Base-by-base conservation (phyloP, 2,797 vertebrate species). In the Phyllotis vaccarum region DNA sequence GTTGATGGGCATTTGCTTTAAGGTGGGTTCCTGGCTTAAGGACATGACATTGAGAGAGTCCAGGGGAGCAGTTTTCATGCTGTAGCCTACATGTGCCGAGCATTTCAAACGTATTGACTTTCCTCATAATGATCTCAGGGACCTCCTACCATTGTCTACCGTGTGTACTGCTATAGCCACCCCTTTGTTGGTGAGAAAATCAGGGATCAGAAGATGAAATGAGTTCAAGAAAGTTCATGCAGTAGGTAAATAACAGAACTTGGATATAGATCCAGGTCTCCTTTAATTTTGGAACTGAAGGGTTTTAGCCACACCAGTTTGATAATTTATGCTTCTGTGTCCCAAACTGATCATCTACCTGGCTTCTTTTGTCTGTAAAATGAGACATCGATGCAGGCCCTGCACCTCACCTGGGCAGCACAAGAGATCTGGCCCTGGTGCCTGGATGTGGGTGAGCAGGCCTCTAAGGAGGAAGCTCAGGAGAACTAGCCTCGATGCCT, bases 251-350 rank as follows among this genome's bases (percentile, higher is more conserved):
- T 22, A 56, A 60, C 12, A 76, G 72, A 94, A 29, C n/a, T 40
- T 31, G 27, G 22, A 75, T 82, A 62, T 19, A 76, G 60, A 92
- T 37, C 21, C 6, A 62, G 31, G n/a, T 60, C 66, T 40, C 78
- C 74, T 62, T 62, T 88, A 60, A 92, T 85, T 90, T 94, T 17
- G 16, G 72, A 95, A 91, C 37, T 49, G 16, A 56, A 49, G n/a
- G 43, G 81, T 52, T 81, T 56, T 68, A 64, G 56, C 24, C 60
- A 58, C 43, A 2, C 3, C 3, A 46, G 8, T 22, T 40, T 37
- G 21, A 29, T 37, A 19, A 54, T 31, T 82, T 17, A 89, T 16
- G 21, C 17, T 87, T 95, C 49, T 78, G 27, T 37, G 13, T 22
- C 7, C 60, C 2, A 91, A 49, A 89, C 5, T 31, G 49, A 43